Evolutionary conservation across 1,140 invertebrate genomes (phyloP).

Genomic region (Neodiprion fabricii): DNA sequence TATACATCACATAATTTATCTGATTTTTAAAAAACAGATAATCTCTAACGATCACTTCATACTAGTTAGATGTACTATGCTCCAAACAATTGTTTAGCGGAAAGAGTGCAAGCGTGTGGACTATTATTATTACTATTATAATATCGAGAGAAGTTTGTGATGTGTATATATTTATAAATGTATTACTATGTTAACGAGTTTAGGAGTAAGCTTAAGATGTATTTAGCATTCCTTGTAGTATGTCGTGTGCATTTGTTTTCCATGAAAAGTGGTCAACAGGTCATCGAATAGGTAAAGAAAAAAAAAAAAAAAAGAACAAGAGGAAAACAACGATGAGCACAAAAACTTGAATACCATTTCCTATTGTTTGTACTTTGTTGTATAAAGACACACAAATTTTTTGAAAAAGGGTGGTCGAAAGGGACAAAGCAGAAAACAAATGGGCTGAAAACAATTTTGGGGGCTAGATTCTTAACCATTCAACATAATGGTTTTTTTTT

Average conservation of each 20-base stretch:
- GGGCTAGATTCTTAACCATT: neutral
- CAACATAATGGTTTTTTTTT: too few relatives aligned
- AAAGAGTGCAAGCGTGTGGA: conserved; percentile 21
- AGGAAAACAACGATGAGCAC: conserved; percentile 15
- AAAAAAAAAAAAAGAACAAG: neutral
- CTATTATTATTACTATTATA: neutral
- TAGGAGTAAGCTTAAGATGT: neutral
- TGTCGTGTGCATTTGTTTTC: neutral
- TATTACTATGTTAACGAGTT: neutral
- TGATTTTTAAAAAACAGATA: neutral
- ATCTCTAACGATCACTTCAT: conserved; percentile 30
- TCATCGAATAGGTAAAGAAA: neutral
- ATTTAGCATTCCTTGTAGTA: neutral
- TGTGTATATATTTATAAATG: neutral
- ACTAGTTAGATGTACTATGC: conserved; percentile 30
- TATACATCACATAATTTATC: conserved; percentile 14
- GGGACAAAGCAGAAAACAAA: neutral
- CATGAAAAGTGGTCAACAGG: neutral
- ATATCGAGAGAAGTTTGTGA: neutral
- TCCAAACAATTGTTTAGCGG: neutral
- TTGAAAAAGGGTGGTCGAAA: neutral
- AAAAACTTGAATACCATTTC: conserved; percentile 27
- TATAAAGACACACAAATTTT: conserved; percentile 24
- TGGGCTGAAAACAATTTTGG: neutral
- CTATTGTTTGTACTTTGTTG: conserved; percentile 47